Evolutionary conservation across 2,888 invertebrate species (phyloP).

Genomic region (Lamellibrachia columna): DNA sequence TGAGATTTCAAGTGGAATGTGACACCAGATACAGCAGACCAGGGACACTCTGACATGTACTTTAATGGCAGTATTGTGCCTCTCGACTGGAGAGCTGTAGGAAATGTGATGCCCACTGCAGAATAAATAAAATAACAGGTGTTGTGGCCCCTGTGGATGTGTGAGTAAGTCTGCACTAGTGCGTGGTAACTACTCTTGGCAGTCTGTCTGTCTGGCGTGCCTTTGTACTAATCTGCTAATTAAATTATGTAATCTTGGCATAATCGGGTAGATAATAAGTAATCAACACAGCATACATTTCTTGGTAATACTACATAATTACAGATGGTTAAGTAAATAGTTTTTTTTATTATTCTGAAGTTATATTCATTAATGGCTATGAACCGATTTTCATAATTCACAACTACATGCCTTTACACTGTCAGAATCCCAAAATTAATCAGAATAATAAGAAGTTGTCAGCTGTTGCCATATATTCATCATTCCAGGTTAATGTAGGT

Average conservation of each 20-base stretch:
- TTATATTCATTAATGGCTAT: not conserved
- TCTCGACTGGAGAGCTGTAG: not conserved
- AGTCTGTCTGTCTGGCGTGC: not conserved
- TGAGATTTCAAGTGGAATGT: not conserved
- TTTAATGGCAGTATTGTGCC: not conserved
- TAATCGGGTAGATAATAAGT: not conserved
- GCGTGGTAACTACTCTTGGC: not conserved
- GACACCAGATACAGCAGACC: not conserved
- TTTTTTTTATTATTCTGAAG: not conserved
- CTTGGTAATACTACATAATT: not conserved
- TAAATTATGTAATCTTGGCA: not conserved
- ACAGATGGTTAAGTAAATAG: not conserved
- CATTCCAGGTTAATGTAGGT: not conserved
- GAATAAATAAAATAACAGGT: not conserved
- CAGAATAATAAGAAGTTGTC: not conserved
- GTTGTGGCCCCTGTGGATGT: not conserved
- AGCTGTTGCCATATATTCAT: not conserved
- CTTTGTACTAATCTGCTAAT: not conserved
- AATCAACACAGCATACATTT: not conserved
- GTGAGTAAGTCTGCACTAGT: not conserved
- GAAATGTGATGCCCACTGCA: not conserved
- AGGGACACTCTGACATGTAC: not conserved
- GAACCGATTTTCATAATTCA: not conserved
- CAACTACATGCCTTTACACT: not conserved
- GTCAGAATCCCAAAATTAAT: not conserved